A percentile compares a stretch with the other conserved stretches of the same genome.
These are phyloP conservation scores for Crocidura indochinensis DNA, from an alignment of 2,797 vertebrate genomes.

Conservation along the genomic window DNA sequence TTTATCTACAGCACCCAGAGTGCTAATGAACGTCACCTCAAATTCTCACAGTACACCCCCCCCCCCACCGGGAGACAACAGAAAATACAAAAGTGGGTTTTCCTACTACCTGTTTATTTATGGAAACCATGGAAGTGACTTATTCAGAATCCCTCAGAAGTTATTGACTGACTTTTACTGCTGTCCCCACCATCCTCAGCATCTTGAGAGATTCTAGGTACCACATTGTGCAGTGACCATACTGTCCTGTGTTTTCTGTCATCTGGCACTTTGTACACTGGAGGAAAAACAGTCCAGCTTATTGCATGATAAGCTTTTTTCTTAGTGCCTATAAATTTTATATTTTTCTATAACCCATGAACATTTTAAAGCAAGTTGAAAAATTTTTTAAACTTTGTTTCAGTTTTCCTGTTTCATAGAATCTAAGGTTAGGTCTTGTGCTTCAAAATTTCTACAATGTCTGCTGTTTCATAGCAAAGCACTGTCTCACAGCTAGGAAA, in stretches of 20 bases:
- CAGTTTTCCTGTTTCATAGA: not conserved
- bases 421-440: not conserved
- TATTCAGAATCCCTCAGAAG: constrained; percentile 4
- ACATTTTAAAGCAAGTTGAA: constrained; percentile 46
- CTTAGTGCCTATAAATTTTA: not conserved
- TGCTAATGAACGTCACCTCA: not conserved
- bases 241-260: not conserved
- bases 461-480: constrained; percentile 3
- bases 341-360: not conserved
- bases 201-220: not conserved
- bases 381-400: constrained; percentile 14
- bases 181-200: not conserved
- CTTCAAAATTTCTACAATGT: not conserved
- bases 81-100: not conserved
- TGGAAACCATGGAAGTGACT: not conserved
- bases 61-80: not conserved
- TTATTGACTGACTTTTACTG: not conserved
- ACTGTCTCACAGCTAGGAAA: constrained; percentile 24
- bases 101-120: not conserved
- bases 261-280: not conserved
- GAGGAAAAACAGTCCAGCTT: constrained; percentile 10
- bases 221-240: not conserved
- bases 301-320: constrained; percentile 12
- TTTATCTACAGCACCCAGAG: constrained; percentile 25
- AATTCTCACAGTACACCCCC: constrained; percentile 18